Conservation (phyloP, 2,113 vertebrate species). For the Uropsilus gracilis region DNA sequence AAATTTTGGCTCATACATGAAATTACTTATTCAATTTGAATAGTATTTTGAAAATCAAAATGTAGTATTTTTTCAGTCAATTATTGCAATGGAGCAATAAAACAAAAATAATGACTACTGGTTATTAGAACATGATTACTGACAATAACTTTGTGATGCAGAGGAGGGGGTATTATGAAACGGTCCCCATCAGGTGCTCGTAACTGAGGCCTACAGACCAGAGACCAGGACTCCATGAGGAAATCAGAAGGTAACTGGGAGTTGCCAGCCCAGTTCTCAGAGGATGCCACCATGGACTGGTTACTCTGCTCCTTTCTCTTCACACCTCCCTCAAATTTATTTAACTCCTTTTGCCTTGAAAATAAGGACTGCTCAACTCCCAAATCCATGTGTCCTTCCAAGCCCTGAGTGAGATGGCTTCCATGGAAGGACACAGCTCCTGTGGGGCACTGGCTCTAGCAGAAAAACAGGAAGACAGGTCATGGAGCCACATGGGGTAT, state of each 20-base stretch:
- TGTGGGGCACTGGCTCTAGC: neutral
- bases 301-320: neutral
- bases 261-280: too few relatives aligned
- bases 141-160: neutral
- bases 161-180: neutral
- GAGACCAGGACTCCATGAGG: neutral
- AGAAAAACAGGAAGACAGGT: neutral
- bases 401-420: neutral
- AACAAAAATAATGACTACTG: neutral
- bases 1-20: neutral
- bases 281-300: too few relatives aligned
- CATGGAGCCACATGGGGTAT: too few relatives aligned
- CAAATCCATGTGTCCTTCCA: neutral
- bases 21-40: neutral
- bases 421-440: neutral
- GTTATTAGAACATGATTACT: neutral
- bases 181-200: fast-evolving
- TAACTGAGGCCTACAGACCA: neutral
- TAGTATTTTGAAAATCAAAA: neutral
- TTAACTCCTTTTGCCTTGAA: neutral
- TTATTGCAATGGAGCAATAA: neutral
- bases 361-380: neutral
- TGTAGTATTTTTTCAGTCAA: neutral
- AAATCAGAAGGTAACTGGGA: too few relatives aligned
- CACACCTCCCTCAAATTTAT: neutral